phyloP scores from a whole-genome alignment of 2,113 vertebrate genomes.

The Centropristis striata region DNA sequence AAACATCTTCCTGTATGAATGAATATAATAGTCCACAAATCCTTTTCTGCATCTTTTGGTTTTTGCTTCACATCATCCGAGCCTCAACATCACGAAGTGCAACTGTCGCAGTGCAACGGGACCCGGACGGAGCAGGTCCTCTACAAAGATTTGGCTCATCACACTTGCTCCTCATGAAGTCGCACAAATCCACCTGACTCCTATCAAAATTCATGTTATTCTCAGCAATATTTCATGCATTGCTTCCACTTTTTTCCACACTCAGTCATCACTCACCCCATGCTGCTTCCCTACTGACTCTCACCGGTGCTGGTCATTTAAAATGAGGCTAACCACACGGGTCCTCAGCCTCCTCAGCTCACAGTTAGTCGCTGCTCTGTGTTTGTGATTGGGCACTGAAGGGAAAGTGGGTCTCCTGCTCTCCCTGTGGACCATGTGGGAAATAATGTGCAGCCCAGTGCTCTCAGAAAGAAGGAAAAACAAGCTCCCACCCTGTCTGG shows the following conservation, averaged over 20 bases:
- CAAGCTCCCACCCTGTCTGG: slow-evolving; percentile 31
- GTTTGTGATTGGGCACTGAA: slow-evolving; percentile 51
- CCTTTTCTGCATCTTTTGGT: neutral
- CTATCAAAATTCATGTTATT: slow-evolving; percentile 34
- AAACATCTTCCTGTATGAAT: neutral
- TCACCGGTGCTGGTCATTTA: slow-evolving; percentile 26
- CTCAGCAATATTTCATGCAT: slow-evolving; percentile 43
- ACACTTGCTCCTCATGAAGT: neutral
- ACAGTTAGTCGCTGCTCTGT: slow-evolving; percentile 3
- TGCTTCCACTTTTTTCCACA: neutral
- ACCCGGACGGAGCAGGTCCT: neutral
- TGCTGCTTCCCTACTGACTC: slow-evolving; percentile 32
- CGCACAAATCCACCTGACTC: slow-evolving; percentile 7
- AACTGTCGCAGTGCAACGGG: neutral
- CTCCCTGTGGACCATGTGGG: slow-evolving; percentile 50
- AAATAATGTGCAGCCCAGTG: slow-evolving; percentile 55
- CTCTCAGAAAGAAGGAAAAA: slow-evolving; percentile 45
- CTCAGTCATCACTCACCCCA: slow-evolving; percentile 41
- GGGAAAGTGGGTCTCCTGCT: slow-evolving; percentile 60
- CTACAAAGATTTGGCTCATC: slow-evolving; percentile 2
- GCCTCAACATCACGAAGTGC: neutral
- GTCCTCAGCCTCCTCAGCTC: neutral
- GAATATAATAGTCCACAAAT: neutral
- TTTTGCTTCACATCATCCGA: slow-evolving; percentile 10
- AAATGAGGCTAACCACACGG: slow-evolving; percentile 34